Evolutionary conservation across 2,797 vertebrate species (phyloP), one percentile per base, ranked within the genome.

Genomic region (Pelochelys cantorii): DNA sequence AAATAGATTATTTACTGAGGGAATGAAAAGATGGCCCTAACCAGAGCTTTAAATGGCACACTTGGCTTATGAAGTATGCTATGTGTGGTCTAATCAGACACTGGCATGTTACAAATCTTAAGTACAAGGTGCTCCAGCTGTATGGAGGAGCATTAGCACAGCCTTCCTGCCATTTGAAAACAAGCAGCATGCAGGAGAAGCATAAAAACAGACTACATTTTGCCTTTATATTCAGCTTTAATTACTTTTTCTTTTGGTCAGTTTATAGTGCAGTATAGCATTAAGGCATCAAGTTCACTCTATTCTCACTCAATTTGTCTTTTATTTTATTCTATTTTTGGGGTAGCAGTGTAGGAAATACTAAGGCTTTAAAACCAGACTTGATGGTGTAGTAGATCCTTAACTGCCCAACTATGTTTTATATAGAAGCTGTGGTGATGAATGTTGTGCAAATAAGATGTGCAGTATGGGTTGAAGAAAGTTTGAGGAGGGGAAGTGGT

Each of bases 141-240:
- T 37, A 48, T 71, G 65, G n/a, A 37, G n/a, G 65, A 37, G 18
- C 65, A 34, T 37, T 9, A 71, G 20, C n/a, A 37, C 18, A 71
- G n/a, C n/a, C 20, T 34, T 37, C 10, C 10, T 37, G 65, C n/a
- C n/a, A 22, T 71, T 22, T 71, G 65, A 37, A 71, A 37, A 71
- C 65, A 71, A 37, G n/a, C n/a, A 71, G 34, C n/a, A 71, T 37
- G 9, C 17, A 71, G 65, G n/a, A 68, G 17, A 68, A 68, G n/a
- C 9, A 68, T 71, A 9, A 68, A 68, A 68, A 68, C 20, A 68
- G 65, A 68, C 10, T 9, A 68, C 8, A 34, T 68, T 68, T 48
- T 92, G 79, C 48, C 42, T 84, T 88, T 57, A 27, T 7, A 13
- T 48, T 11, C 18, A 86, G 37, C 5, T 92, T 22, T 79, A 81